Evolutionary conservation across 2,113 vertebrate species (phyloP).

Genomic region (Glareola pratincola): DNA sequence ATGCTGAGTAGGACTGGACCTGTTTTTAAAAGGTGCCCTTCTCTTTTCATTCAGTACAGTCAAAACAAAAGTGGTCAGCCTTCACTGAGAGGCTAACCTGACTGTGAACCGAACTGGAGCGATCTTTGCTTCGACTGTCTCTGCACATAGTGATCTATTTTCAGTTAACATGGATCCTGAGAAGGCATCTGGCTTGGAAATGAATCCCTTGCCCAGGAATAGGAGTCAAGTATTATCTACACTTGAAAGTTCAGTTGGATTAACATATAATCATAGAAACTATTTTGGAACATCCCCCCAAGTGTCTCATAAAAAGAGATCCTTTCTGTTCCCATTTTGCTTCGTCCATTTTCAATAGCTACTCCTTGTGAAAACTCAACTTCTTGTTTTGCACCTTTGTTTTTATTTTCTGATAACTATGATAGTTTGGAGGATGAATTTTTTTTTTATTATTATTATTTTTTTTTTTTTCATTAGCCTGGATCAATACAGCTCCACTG

Average conservation of each 20-base stretch:
- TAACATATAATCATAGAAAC: not conserved
- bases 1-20: not conserved
- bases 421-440: not conserved
- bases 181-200: not conserved
- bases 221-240: not conserved
- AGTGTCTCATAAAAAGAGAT: not conserved
- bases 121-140: not conserved
- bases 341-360: not conserved
- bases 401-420: not conserved
- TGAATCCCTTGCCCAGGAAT: not conserved
- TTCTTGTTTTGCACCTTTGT: not conserved
- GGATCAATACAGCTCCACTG: not conserved
- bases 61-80: not conserved
- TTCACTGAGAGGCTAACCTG: not conserved
- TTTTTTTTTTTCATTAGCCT: not conserved
- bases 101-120: not conserved
- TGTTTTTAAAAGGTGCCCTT: not conserved
- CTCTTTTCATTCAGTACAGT: not conserved
- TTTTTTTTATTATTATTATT: not conserved
- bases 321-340: not conserved
- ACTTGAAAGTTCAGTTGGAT: not conserved
- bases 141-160: not conserved
- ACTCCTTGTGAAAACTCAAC: not conserved
- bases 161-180: not conserved
- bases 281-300: not conserved